Evolutionary conservation across 2,113 vertebrate species (phyloP), one percentile per base, ranked within the genome.

Genomic region (Octodon degus): DNA sequence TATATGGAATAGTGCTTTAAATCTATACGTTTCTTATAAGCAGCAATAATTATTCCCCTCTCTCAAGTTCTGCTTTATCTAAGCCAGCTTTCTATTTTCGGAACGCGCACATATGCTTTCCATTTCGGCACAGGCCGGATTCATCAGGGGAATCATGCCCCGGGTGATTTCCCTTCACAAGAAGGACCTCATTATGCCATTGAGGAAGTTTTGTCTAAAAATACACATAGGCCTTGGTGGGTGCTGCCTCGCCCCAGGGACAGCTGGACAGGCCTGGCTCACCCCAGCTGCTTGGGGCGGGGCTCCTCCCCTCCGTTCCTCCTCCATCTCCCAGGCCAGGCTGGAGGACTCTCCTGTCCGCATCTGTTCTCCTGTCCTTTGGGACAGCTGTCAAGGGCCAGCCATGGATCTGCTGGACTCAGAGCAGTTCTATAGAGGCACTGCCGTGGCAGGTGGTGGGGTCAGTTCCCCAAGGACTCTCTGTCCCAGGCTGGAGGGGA

Each of bases 41-140:
- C 67, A 53, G 81, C 80, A 87, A 55, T 96, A 40, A 96, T 96
- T 93, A 86, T 77, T 92, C 82, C 87, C 65, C 88, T 88, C 50
- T 94, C 79, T 95, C 50, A 25, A 79, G 74, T 86, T 87, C 72
- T 85, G 55, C 81, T 90, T 86, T 94, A 92, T 97, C 96, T 96
- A 94, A 93, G 88, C 94, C 89, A 47, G 58, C 62, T 97, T 96
- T 98, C 96, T 97, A 86, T 92, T 97, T 98, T 94, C 93, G 92
- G 97, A 92, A 95, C 37, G 53, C 19, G 55, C 90, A 77, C 97
- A 96, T 96, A 76, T 97, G 96, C 90, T 97, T 98, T 96, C 86
- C 96, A 95, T 96, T 97, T 91, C 13, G 6, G 87, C 96, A 86
- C 92, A 92, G 94, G 91, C 92, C 90, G 80, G 76, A 83, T 91